A percentile compares a stretch with the other conserved stretches of the same genome.
Evolutionary conservation across 2,113 vertebrate genomes (phyloP).

Genomic region (Perca schrenkii): DNA sequence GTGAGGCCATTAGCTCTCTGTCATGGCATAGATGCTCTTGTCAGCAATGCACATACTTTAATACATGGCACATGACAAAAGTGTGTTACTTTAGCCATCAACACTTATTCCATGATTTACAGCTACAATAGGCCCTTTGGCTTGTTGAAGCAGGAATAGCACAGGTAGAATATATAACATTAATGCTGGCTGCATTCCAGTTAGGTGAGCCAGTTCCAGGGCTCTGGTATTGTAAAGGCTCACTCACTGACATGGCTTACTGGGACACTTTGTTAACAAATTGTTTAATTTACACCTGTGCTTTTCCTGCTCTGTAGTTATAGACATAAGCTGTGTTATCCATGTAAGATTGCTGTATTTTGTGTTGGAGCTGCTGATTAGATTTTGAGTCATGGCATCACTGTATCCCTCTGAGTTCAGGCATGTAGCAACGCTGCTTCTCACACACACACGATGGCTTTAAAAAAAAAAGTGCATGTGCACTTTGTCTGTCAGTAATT

Average conservation of each 20-base stretch:
- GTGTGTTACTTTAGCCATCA: not conserved
- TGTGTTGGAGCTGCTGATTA: not conserved
- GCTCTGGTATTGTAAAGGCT: not conserved
- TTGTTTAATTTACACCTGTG: not conserved
- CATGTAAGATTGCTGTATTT: not conserved
- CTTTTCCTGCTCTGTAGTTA: not conserved
- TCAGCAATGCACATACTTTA: too few relatives aligned
- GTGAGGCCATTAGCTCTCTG: too few relatives aligned
- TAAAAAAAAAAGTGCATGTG: not conserved
- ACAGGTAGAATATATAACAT: not conserved
- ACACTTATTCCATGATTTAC: not conserved
- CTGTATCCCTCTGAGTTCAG: not conserved
- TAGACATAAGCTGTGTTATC: not conserved
- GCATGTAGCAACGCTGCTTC: not conserved
- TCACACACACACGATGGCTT: too few relatives aligned
- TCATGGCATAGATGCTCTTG: too few relatives aligned
- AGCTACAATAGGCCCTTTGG: not conserved
- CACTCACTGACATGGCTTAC: not conserved
- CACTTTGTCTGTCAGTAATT: constrained; percentile 41
- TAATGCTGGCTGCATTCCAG: not conserved
- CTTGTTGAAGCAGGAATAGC: not conserved
- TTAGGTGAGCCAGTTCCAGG: not conserved
- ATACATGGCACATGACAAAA: too few relatives aligned
- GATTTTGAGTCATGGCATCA: not conserved
- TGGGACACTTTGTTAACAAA: not conserved